Evolutionary conservation across 2,113 vertebrate genomes (phyloP), one percentile per base, ranked within the genome.

Genomic region (Salvelinus namaycush): DNA sequence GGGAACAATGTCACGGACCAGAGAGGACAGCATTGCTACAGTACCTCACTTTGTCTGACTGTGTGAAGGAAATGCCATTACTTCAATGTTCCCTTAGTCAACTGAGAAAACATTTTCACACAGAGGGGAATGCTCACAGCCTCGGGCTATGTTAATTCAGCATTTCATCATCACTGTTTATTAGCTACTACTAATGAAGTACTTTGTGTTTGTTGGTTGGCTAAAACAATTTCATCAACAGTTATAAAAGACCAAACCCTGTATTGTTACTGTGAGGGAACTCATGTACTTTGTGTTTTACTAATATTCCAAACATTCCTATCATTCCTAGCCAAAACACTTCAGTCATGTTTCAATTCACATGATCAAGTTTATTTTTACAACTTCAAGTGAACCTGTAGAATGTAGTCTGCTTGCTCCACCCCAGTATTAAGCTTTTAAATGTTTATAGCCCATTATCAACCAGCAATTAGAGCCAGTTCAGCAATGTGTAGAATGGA

Each of bases 401-500:
- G 76, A 78, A 68, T 74, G 31, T n/a, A 73, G 27, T 57, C 16
- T 59, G 59, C 62, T 60, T 82, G 79, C 76, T 77, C 72, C 51
- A 67, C 81, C 70, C 76, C 72, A 77, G 72, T 76, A 87, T 76
- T 77, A 80, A 51, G 44, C 60, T 80, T 20, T 81, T 22, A 60
- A 83, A 76, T 83, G 81, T 83, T 86, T 84, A 87, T 79, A 74
- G 83, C 75, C 83, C 79, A 91, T 90, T 91, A 91, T 87, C 77
- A 70, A 73, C 78, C 81, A 74, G 87, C 85, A 81, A 87, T 91
- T 91, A 89, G 89, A 88, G 82, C 81, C 82, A 88, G 85, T 79
- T 90, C 87, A 87, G 87, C 83, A 86, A 88, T 31, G 87, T 90
- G 86, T 84, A 90, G 89, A 90, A 89, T 89, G 60, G 83, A 84